A percentile compares a stretch with the other conserved stretches of the same genome.
Evolutionary conservation across 2,113 vertebrate genomes (phyloP).

Genomic region (Nansenia antarctica): DNA sequence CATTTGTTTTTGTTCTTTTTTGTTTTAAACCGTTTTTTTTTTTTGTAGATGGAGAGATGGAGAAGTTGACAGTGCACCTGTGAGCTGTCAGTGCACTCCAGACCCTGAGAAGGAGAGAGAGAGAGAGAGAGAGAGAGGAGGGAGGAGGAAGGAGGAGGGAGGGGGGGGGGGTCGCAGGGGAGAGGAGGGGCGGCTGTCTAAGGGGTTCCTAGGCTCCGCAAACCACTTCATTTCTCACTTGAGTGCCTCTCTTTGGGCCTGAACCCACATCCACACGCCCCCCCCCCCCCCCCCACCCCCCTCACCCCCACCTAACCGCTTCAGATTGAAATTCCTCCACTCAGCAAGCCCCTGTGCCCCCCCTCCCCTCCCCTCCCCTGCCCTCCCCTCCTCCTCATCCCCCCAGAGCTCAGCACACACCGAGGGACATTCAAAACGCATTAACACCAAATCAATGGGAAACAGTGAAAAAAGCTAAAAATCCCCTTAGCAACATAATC

Average conservation of each 20-base stretch:
- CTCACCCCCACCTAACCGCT: conserved; percentile 86
- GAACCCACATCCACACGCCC: conserved; percentile 42
- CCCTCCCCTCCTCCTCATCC: conserved; percentile 19
- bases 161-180: conserved; percentile 26
- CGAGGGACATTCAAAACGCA: conserved; percentile 99
- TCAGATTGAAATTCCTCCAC: conserved; percentile 97
- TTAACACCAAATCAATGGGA: conserved; percentile 99
- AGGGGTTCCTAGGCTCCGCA: conserved; percentile 72
- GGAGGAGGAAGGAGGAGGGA: not conserved
- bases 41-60: conserved; percentile 47
- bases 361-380: conserved; percentile 7
- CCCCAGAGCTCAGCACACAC: conserved; percentile 79
- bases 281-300: conserved; percentile 81
- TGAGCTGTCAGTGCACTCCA: conserved; percentile 55
- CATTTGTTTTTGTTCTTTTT: not conserved
- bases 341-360: conserved; percentile 78
- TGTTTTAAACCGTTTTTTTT: conserved; percentile 32
- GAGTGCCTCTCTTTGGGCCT: conserved; percentile 97
- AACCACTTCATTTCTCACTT: conserved; percentile 99
- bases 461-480: conserved; percentile 91
- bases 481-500: conserved; percentile 99
- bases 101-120: conserved; percentile 48
- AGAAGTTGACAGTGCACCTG: conserved; percentile 69
- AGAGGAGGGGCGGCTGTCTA: conserved; percentile 18
- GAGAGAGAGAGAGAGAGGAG: not conserved